Base-by-base conservation (phyloP, 2,888 invertebrate species). In the Amblyteles armatorius region DNA sequence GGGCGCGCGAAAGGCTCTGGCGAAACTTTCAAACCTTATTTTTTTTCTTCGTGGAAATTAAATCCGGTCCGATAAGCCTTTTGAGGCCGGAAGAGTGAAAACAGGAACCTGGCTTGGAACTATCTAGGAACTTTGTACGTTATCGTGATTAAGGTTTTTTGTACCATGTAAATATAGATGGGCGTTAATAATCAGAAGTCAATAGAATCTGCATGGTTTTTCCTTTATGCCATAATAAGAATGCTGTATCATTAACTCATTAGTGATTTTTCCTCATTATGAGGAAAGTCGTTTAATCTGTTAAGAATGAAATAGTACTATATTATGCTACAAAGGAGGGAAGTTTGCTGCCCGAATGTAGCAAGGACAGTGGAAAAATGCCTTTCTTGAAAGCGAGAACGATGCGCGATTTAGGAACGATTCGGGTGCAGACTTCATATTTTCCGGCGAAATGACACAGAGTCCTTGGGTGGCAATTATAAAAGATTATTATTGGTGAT, bases 391-490 rank as follows among this genome's bases (percentile, higher is more conserved):
- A 26, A 29, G 26, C 26, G 29, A 1, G 5, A 26, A 13, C 5
- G n/a, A 60, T 26, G 16, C 16, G 29, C 60, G 60, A 60, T 26
- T 60, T 13, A 9, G 6, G 29, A 29, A 29, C 11, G 26, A 33
- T 7, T 63, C 6, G 16, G 33, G 63, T 68, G 48, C 67, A 52
- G 13, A 80, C 48, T 67, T 60, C 48, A 77, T 6, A 22, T 74
- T 73, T 52, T 26, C 26, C 73, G 50, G 48, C n/a, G 13, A n/a
- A 76, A 29, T 52, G 44, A 84, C 73, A 40, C 50, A 7, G 16
- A 78, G 73, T 73, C 52, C 73, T 52, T 73, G 78, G 60, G 73
- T 69, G 78, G 68, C 33, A 26, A 81, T 76, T 79, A 40, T 4
- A 19, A 63, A 16, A 33, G 63, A 63, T 63, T 73, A 73, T 40